Base-by-base conservation (phyloP, 2,888 invertebrate genomes). In the Tubiluchus corallicola region DNA sequence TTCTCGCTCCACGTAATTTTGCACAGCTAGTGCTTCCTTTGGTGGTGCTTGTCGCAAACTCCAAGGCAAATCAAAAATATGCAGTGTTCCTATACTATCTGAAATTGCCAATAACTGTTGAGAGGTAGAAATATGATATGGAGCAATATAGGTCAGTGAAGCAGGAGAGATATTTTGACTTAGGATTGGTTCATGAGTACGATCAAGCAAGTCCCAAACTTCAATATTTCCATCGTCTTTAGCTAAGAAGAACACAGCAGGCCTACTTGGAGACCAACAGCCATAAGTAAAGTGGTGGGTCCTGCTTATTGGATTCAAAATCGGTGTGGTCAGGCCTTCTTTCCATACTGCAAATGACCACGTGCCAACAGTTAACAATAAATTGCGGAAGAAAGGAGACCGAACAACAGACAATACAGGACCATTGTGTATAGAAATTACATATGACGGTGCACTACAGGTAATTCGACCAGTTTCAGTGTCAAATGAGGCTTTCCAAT, bases 141-240 rank as follows among this genome's bases (percentile, higher is more conserved):
- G n/a, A n/a, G n/a, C n/a, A n/a, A n/a, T n/a, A n/a, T n/a, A n/a
- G n/a, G 77, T 76, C n/a, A 79, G 68, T 57, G 73, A 70, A 4
- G 69, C 69, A 2, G 76, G 74, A 2, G 81, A 77, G 16, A 78
- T 63, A 46, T 71, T 74, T 58, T 81, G 74, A 1, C 71, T 68
- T 44, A 77, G 71, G 47, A 73, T 72, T 0, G 80, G 73, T 49
- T 74, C 71, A 52, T 82, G 76, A 50, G 76, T 77, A 56, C 73
- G 71, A 41, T 74, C 65, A 46, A 78, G 62, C 45, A 85, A 65
- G 65, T 83, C 79, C 85, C 85, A 87, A 9, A 76, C 74, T 63
- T 85, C 83, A 13, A 82, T 66, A 46, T 70, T 72, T 2, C 84
- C 84, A 65, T 83, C 81, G 18, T 68, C 69, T 17, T 77, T 74